A percentile compares a stretch with the other conserved stretches of the same genome.
Conservation (phyloP, 2,888 invertebrate species). For the Trilocha varians region DNA sequence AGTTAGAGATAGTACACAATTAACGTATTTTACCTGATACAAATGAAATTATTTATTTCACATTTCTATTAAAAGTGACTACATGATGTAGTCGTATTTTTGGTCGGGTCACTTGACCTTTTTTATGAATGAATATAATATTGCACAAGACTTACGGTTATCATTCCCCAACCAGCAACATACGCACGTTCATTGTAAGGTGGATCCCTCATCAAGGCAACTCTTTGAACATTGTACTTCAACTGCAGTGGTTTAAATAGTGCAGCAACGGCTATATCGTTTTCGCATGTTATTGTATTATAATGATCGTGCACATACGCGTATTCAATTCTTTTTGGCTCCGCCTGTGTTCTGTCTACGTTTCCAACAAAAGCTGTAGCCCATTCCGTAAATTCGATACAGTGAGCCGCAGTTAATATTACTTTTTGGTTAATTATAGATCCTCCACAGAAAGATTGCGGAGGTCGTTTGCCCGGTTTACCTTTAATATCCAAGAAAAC, state of each 20-base stretch:
- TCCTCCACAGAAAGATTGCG: slow-evolving; percentile 12
- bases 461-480: not conserved
- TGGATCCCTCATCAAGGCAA: slow-evolving; percentile 14
- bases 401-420: slow-evolving; percentile 14
- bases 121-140: no score
- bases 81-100: no score
- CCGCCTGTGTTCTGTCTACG: slow-evolving; percentile 1
- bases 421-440: slow-evolving; percentile 18
- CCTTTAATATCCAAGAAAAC: slow-evolving; percentile 12
- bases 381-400: slow-evolving; percentile 5
- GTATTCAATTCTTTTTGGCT: not conserved
- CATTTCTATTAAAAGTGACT: not conserved
- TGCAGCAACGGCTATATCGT: not conserved
- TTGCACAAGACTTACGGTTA: slow-evolving; percentile 15
- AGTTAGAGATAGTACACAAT: no score
- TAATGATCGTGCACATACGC: slow-evolving; percentile 20
- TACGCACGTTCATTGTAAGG: slow-evolving; percentile 9
- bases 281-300: slow-evolving; percentile 4
- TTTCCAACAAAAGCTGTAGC: slow-evolving; percentile 8
- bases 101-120: no score
- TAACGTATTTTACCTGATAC: no score
- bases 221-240: slow-evolving; percentile 7
- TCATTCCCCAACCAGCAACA: slow-evolving; percentile 24
- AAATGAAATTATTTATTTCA: no score
- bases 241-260: not conserved